Evolutionary conservation across 2,888 invertebrate genomes (phyloP).

Genomic region (Agrypnus murinus): DNA sequence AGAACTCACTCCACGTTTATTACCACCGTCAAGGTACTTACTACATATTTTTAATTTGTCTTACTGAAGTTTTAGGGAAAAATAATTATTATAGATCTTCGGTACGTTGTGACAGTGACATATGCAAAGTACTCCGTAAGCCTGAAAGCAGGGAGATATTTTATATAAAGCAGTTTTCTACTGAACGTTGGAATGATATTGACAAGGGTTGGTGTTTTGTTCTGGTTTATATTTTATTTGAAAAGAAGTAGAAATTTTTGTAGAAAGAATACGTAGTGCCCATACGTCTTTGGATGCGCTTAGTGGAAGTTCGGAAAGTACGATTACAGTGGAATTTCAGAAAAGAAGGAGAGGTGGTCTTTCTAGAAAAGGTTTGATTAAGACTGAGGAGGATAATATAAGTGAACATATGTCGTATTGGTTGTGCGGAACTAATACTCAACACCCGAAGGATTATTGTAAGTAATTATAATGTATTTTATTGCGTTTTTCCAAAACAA

Average conservation of each 20-base stretch:
- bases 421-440: constrained; percentile 3
- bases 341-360: neutral
- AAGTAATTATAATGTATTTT: constrained; percentile 1
- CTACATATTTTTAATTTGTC: no score
- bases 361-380: neutral
- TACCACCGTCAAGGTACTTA: constrained; percentile 16
- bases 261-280: neutral
- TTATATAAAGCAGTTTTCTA: constrained; percentile 21
- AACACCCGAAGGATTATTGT: constrained; percentile 4
- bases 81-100: no score
- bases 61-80: no score
- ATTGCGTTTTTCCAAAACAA: no score
- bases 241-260: neutral
- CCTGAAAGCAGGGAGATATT: constrained; percentile 15
- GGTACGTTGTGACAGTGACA: no score
- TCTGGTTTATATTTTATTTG: neutral
- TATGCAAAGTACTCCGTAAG: no score
- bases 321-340: neutral
- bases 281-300: neutral
- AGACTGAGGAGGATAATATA: neutral
- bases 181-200: neutral
- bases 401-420: constrained; percentile 8
- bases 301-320: neutral
- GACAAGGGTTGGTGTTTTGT: constrained; percentile 14
- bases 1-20: neutral